Evolutionary conservation across 2,797 vertebrate species (phyloP).

Genomic region (Decapterus maruadsi): DNA sequence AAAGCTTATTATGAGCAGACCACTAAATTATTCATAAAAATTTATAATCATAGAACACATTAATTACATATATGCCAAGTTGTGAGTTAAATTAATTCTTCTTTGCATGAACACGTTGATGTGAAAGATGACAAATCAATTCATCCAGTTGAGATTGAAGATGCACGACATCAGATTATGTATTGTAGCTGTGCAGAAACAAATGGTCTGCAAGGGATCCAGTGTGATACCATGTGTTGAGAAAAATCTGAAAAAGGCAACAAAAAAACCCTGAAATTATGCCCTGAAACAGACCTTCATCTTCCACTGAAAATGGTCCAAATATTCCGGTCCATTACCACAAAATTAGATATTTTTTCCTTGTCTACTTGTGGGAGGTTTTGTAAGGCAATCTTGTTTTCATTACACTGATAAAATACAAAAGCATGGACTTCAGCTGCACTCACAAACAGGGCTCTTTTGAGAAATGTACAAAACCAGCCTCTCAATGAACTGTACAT

Average conservation of each 20-base stretch:
- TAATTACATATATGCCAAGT: background rate
- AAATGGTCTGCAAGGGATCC: background rate
- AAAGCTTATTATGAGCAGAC: background rate
- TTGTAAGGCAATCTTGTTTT: background rate
- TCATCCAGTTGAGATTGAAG: background rate
- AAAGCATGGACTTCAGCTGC: background rate
- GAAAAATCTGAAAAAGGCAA: conserved; percentile 6
- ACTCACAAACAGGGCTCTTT: background rate
- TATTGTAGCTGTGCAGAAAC: background rate
- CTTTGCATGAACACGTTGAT: background rate
- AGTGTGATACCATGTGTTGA: background rate
- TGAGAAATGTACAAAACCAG: background rate
- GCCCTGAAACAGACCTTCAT: background rate
- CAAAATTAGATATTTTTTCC: background rate
- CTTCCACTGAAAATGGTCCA: conserved; percentile 6
- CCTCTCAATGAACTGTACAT: background rate
- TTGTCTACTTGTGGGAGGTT: conserved; percentile 1
- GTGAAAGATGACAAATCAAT: background rate
- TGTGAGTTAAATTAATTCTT: background rate
- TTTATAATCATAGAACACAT: background rate
- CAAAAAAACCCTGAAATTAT: conserved; percentile 22
- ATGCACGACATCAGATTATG: background rate
- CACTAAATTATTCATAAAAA: background rate
- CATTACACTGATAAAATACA: background rate
- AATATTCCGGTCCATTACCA: conserved; percentile 7